Evolutionary conservation across 2,797 vertebrate species (phyloP), one percentile per base, ranked within the genome.

Genomic region (Lerista edwardsae): DNA sequence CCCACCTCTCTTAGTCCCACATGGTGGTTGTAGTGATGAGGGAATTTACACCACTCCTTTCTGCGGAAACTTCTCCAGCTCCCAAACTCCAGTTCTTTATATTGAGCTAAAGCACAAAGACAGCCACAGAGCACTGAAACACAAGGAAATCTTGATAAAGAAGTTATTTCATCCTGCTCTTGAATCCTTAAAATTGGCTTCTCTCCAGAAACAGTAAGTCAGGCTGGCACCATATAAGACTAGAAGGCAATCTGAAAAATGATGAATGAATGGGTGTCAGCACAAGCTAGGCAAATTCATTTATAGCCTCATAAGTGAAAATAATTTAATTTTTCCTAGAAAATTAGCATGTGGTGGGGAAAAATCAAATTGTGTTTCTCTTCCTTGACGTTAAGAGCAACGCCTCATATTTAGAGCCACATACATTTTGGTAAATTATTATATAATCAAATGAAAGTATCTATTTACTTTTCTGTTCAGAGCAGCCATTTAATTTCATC

Each of bases 81-180:
- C 57, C 51, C 64, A 75, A 68, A 34, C 8, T 81, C 71, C 19
- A 27, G 36, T 47, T 85, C 44, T 34, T 65, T 19, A 3, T 27
- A 9, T 39, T 57, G 14, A 65, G 23, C 61, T 36, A 65, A 73
- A 73, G 29, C 11, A 59, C 11, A 31, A 44, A 69, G 39, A 23
- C 11, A 55, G n/a, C 55, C 36, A 59, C 23, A 64, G 71, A 64
- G 23, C 41, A 34, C 29, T 34, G 51, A 71, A n/a, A 25, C 3
- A 80, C 4, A 68, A 89, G 71, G 81, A 92, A 91, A 67, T 29
- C 39, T 88, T 34, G 87, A 91, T 88, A 59, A 5, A 34, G 12
- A 67, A 88, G 82, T 89, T 87, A 90, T 80, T 93, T 92, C 90
- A 89, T 86, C 81, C 72, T 89, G 5, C 84, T 88, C 80, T 80